phyloP scores from a whole-genome alignment of 1,140 invertebrate species.

The Drosophila dunni region DNA sequence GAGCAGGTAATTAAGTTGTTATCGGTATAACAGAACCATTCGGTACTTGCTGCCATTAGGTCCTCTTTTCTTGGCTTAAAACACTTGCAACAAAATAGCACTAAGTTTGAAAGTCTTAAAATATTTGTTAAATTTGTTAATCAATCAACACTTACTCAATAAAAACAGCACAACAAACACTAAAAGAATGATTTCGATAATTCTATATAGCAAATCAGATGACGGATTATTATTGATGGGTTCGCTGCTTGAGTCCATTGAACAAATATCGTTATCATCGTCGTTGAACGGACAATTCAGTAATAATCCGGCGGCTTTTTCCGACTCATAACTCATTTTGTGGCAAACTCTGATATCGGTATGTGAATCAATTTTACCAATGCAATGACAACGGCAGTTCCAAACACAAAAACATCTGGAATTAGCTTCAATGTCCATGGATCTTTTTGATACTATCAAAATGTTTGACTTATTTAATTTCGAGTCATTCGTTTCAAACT shows the following conservation, averaged over 20 bases:
- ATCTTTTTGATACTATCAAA: conserved; percentile 44
- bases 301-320: conserved; percentile 49
- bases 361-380: conserved; percentile 55
- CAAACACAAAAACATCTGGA: conserved; percentile 71
- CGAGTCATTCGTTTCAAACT: not conserved
- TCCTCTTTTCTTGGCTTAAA: conserved; percentile 54
- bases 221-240: not conserved
- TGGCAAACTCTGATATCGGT: conserved; percentile 57
- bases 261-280: conserved; percentile 47
- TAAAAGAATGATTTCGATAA: not conserved
- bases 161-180: conserved; percentile 9
- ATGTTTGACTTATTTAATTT: not conserved
- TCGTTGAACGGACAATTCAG: conserved; percentile 52
- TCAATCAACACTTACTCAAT: conserved; percentile 30
- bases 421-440: conserved; percentile 50
- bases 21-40: conserved; percentile 50
- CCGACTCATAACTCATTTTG: conserved; percentile 33
- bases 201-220: not conserved
- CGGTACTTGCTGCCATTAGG: conserved; percentile 53
- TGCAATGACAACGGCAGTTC: conserved; percentile 68
- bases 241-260: conserved; percentile 17
- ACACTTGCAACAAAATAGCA: conserved; percentile 56
- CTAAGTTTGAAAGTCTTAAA: conserved; percentile 23
- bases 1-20: not conserved
- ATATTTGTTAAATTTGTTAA: not conserved